Evolutionary conservation across 2,888 invertebrate species (phyloP).

Genomic region (Yponomeuta evonymella): DNA sequence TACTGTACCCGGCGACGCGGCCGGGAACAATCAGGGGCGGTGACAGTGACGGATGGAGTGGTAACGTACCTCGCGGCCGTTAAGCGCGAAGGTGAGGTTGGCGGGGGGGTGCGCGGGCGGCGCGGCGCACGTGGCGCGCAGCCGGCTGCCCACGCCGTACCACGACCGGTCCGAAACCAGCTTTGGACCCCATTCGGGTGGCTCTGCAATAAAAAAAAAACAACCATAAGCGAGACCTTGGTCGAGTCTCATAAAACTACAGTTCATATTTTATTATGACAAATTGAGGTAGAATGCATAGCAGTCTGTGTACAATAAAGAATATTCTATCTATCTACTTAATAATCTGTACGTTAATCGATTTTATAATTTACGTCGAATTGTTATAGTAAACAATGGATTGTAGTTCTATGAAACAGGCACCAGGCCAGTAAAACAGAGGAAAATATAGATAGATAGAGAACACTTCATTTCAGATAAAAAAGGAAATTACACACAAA

Average conservation of each 20-base stretch:
- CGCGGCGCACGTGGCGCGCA: constrained; percentile 81
- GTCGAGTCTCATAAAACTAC: too few relatives aligned
- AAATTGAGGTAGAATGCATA: too few relatives aligned
- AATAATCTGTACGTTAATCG: too few relatives aligned
- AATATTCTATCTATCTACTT: too few relatives aligned
- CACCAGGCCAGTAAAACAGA: too few relatives aligned
- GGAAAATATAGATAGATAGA: too few relatives aligned
- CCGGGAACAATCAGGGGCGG: not conserved
- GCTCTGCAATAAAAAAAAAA: constrained; percentile 68
- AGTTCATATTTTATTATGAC: too few relatives aligned
- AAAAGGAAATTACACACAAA: not conserved
- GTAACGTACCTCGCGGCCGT: constrained; percentile 74
- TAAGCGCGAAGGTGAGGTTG: constrained; percentile 83
- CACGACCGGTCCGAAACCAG: constrained; percentile 80
- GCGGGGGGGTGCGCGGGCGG: constrained; percentile 81
- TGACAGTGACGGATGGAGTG: constrained; percentile 1
- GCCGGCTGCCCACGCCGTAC: constrained; percentile 81
- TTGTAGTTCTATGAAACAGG: too few relatives aligned
- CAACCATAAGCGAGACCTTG: too few relatives aligned
- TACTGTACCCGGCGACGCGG: not conserved
- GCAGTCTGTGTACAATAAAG: too few relatives aligned
- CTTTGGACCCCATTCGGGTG: constrained; percentile 80
- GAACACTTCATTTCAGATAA: not conserved
- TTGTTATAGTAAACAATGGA: too few relatives aligned
- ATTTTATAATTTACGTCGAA: too few relatives aligned